Base-by-base conservation (phyloP, 1,140 invertebrate genomes). In the Bombus sibiricus region DNA sequence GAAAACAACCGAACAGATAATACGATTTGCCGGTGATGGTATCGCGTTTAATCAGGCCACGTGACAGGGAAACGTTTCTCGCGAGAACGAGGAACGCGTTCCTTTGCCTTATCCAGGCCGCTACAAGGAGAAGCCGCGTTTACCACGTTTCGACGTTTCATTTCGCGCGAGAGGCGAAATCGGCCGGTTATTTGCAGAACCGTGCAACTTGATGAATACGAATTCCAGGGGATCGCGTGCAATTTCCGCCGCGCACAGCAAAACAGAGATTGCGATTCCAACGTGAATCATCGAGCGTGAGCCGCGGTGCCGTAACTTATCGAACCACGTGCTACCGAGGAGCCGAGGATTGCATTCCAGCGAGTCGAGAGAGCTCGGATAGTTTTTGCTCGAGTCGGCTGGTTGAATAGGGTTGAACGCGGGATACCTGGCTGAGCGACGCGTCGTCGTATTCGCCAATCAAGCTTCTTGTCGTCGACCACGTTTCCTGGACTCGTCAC, bases 221-320 rank as follows among this genome's bases (percentile, higher is more conserved):
- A 89, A 89, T 89, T 89, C 87, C 87, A 71, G 64, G 78, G 73
- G 76, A 90, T 89, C 85, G 77, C 62, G 77, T 78, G 85, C 77
- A 90, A 90, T 90, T 89, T 86, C 88, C 81, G 77, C 41, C 75
- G 85, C 76, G 74, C 62, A 80, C 77, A 32, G 77, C 81, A 90
- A 90, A 90, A 90, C 88, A 89, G 76, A 87, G 88, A 84, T 90
- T 87, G 88, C 80, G 88, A 86, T 90, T 81, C 81, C 59, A 89
- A 77, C 76, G 78, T 89, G 84, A 90, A 89, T 90, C 88, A 90
- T 89, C 85, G 64, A 62, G 41, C n/a, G 72, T 25, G 71, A 69
- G 72, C 41, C 64, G 73, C 57, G 73, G n/a, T 57, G 69, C 62
- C 78, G 78, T 89, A 89, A 84, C 83, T 89, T 88, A 86, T 89